Evolutionary conservation across 2,113 vertebrate genomes (phyloP), one percentile per base, ranked within the genome.

Genomic region (Origma solitaria): DNA sequence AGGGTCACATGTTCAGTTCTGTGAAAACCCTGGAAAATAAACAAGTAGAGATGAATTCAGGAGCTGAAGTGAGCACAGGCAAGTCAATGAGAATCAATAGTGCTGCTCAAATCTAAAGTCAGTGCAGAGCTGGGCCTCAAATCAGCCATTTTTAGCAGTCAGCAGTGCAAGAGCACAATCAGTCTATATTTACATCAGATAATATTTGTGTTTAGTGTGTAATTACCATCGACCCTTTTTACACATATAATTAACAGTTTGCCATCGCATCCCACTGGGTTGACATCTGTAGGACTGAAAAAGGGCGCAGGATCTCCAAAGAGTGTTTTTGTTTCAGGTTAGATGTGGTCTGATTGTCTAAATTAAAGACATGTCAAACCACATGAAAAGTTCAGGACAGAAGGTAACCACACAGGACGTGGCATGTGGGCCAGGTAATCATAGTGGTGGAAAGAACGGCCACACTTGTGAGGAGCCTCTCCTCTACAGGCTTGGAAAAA

Each of bases 311-410:
- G 56, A 96, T 93, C 94, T 97, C 94, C 92, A 95, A 95, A 88
- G 85, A 90, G 88, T 76, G 87, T 88, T 95, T 96, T 94, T 96
- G 94, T 96, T 96, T 87, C 92, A 94, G 96, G 92, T 95, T 92
- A 85, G 96, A 89, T 4, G 68, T 93, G 90, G 92, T 81, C 93
- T 88, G 92, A 96, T 96, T 94, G 92, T 95, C 95, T 97, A 97
- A 97, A 97, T 97, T 96, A 97, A 96, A 97, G 96, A 71, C 95
- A 97, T 78, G 95, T 97, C 95, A 96, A 97, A 95, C 95, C 96
- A 97, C 96, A 95, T 97, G 96, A 97, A 96, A 95, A 94, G 95
- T 88, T 56, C 62, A 62, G 95, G 96, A 87, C 80, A 83, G 95
- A 89, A 96, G 95, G 96, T 94, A 97, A 96, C 96, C 94, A 96